phyloP scores from a whole-genome alignment of 2,113 vertebrate genomes.

The Glaucidium brasilianum region DNA sequence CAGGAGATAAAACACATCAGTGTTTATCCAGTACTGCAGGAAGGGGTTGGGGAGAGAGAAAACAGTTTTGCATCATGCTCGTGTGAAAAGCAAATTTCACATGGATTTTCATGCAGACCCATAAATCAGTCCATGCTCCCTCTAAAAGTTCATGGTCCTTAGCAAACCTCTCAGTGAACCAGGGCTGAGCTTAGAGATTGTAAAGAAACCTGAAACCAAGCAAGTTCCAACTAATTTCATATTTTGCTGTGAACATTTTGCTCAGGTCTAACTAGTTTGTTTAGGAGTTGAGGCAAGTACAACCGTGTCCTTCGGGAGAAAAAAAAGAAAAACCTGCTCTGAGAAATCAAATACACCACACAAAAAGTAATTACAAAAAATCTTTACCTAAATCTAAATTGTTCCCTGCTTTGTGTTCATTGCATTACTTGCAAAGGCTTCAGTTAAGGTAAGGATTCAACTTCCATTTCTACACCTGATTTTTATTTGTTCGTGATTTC shows the following conservation, averaged over 20 bases:
- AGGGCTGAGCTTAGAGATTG: background rate
- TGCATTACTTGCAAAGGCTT: background rate
- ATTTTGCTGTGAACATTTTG: background rate
- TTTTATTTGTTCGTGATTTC: background rate
- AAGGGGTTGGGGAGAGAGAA: background rate
- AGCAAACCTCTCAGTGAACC: conserved; percentile 33
- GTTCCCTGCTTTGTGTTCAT: background rate
- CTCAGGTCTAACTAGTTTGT: conserved; percentile 5
- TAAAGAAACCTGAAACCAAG: conserved; percentile 46
- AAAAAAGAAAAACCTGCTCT: background rate
- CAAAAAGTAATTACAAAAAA: background rate
- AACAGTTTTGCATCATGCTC: conserved; percentile 6
- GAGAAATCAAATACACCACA: background rate
- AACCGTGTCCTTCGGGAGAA: background rate
- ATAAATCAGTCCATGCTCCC: conserved; percentile 45
- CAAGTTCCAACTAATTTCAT: conserved; percentile 9
- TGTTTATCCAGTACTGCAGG: background rate
- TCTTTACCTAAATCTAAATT: background rate
- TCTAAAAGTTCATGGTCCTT: conserved; percentile 47
- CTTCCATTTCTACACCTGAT: background rate
- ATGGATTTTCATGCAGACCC: conserved; percentile 37
- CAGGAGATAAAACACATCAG: background rate
- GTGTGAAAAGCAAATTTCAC: conserved; percentile 45
- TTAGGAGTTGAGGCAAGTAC: conserved; percentile 16
- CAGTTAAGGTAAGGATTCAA: background rate